Evolutionary conservation across 2,888 invertebrate genomes (phyloP).

Genomic region (Schizaphis graminum): DNA sequence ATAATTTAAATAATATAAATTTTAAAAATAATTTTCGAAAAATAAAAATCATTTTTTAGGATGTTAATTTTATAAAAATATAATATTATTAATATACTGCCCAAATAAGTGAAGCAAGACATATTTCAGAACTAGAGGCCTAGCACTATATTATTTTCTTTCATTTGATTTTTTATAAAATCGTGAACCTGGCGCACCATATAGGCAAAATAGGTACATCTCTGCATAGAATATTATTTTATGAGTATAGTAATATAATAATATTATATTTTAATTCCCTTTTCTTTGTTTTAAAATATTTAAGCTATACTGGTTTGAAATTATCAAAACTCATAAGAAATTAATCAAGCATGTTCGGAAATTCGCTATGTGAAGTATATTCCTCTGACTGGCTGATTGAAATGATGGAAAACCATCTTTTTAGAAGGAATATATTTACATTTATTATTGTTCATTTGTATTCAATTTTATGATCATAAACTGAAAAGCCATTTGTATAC

Average conservation of each 20-base stretch:
- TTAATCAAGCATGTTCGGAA: neutral
- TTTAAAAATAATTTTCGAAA: neutral
- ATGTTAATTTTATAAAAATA: neutral
- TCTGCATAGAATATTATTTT: neutral
- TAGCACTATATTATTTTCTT: neutral
- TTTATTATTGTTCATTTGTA: conserved; percentile 1
- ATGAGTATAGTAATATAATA: neutral
- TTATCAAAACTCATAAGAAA: neutral
- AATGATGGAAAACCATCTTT: neutral
- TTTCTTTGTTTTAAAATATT: neutral
- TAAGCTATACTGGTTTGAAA: neutral
- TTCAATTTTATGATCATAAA: no score
- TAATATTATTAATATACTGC: neutral
- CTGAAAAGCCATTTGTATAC: neutral
- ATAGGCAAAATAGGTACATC: neutral
- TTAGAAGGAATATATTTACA: neutral
- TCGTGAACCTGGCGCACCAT: neutral
- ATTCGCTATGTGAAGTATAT: neutral
- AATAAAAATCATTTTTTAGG: neutral
- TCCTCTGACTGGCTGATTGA: neutral
- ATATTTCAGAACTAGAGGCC: neutral
- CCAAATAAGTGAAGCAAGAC: neutral
- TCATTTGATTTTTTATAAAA: neutral
- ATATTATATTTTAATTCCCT: neutral
- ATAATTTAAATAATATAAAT: neutral